A percentile compares a stretch with the other conserved stretches of the same genome.
Evolutionary conservation across 2,113 vertebrate species (phyloP).

Genomic region (Alligator sinensis): DNA sequence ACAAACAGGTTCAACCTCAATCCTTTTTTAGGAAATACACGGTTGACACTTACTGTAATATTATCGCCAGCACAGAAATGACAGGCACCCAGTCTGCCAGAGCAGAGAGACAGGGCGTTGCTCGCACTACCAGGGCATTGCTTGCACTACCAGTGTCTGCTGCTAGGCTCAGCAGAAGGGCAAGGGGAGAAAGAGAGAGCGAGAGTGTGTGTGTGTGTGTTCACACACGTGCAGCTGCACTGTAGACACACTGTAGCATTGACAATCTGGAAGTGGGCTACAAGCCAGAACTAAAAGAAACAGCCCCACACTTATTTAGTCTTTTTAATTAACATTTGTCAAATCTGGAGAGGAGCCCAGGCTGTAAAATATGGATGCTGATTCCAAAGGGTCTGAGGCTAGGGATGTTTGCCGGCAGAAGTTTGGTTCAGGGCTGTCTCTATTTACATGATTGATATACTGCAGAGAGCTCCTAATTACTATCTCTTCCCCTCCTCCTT

Average conservation of each 20-base stretch:
- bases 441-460: conserved; percentile 21
- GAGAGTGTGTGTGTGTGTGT: background rate
- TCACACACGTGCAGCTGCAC: background rate
- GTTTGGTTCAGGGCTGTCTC: conserved; percentile 18
- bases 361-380: conserved; percentile 10
- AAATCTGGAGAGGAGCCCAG: conserved; percentile 51
- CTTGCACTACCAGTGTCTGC: background rate
- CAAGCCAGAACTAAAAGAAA: background rate
- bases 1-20: background rate
- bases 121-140: background rate
- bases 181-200: background rate
- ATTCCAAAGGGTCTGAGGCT: conserved; percentile 46
- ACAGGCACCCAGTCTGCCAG: background rate
- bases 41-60: background rate
- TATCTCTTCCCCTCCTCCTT: conserved; percentile 30
- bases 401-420: conserved; percentile 23
- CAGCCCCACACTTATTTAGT: conserved; percentile 2
- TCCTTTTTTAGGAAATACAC: background rate
- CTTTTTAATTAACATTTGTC: conserved; percentile 51
- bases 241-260: background rate
- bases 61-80: accelerated
- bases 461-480: conserved; percentile 19
- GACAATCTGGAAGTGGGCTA: background rate
- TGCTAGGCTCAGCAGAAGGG: accelerated
- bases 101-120: background rate